A percentile compares a stretch with the other conserved stretches of the same genome.
phyloP scores from a whole-genome alignment of 2,113 vertebrate genomes.

The Saguinus imperator region DNA sequence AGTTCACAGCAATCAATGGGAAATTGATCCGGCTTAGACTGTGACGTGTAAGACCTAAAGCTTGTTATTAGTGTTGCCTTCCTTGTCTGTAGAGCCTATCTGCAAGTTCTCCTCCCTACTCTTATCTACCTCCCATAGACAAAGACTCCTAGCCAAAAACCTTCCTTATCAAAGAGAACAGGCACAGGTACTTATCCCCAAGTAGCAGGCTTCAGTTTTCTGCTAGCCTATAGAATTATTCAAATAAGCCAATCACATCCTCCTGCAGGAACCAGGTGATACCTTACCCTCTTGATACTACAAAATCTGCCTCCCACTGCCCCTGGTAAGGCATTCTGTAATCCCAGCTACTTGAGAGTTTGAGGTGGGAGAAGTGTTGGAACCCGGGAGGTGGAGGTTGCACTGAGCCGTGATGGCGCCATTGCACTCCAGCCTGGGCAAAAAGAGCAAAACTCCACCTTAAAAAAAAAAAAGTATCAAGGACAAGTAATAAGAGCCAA shows the following conservation, averaged over 20 bases:
- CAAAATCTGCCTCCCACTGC: not conserved
- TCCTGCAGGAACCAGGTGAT: not conserved
- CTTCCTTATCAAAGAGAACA: not conserved
- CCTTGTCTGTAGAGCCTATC: not conserved
- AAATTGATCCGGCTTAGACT: not conserved
- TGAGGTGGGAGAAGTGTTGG: no score
- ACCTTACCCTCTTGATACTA: not conserved
- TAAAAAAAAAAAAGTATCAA: not conserved
- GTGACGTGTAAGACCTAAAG: not conserved
- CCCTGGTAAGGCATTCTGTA: not conserved
- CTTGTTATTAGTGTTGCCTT: not conserved
- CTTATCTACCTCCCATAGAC: not conserved
- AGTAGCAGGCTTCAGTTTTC: not conserved
- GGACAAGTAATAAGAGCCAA: not conserved
- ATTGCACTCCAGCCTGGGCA: no score
- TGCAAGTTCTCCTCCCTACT: not conserved
- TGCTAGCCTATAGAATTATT: not conserved
- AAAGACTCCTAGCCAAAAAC: not conserved
- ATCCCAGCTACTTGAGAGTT: no score
- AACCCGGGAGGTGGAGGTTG: no score
- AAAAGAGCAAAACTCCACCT: no score
- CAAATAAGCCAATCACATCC: not conserved
- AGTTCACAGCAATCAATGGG: not conserved
- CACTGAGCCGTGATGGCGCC: no score
- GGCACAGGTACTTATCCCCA: not conserved